Base-by-base conservation (phyloP, 2,113 vertebrate species). In the Pimephales promelas region DNA sequence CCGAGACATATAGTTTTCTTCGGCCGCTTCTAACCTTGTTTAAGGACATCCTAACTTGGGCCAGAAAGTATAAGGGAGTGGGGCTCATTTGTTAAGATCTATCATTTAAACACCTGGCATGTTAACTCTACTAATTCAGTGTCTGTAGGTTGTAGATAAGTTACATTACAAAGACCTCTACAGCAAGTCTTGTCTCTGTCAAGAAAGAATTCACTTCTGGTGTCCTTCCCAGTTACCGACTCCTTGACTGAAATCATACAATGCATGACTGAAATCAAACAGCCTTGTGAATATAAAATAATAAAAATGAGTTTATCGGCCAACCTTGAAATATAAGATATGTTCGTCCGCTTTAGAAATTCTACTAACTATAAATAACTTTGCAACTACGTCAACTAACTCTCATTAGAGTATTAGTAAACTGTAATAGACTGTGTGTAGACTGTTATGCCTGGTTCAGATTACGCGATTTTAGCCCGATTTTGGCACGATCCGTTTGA, bases 181-280 rank as follows among this genome's bases (percentile, higher is more conserved):
- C 3, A 56, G 52, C 28, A 8, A 6, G 11, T 56, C 52, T 77
- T 77, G 31, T 54, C 16, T 56, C 6, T 22, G 18, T 77, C 24
- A 57, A 47, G 64, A 61, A 62, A 76, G 49, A 76, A 75, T 86
- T 84, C 76, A 70, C 59, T 68, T 54, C 68, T 73, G 71, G 24
- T 31, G 14, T 18, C 72, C 4, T 74, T 52, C 47, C 28, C 47
- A 52, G 24, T 31, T 74, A 31, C 24, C 14, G 1, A 49, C 49
- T 73, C 16, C 45, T 31, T 74, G 31, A 34, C 36, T 54, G 18
- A 54, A 54, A 54, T 54, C 16, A 52, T 40, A 7, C 36, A 40
- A 28, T 40, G 36, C 36, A 40, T 34, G 31, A 34, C 36, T 54
- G 18, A 54, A 54, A 54, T 54, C 16, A 52, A 52, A 52, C 5